These are phyloP conservation scores for Tipula vernalis DNA, from an alignment of 2,888 invertebrate genomes.

Conservation along the genomic window DNA sequence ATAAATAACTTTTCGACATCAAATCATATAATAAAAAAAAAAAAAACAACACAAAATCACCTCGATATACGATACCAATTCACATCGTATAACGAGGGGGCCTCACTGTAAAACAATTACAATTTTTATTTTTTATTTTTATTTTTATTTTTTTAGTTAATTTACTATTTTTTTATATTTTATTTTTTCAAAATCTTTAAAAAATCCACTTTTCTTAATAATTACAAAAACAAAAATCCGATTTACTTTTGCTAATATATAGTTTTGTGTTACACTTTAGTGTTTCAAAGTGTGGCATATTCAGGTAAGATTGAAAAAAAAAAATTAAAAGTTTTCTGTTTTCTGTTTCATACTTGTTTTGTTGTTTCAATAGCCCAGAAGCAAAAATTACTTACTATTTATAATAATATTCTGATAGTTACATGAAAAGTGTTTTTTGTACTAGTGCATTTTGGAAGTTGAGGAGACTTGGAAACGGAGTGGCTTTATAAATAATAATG, in stretches of 20 bases:
- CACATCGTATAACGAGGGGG: background rate
- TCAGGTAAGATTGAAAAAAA: constrained; percentile 59
- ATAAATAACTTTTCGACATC: no score
- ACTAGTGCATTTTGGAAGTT: background rate
- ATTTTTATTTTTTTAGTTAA: constrained; percentile 4
- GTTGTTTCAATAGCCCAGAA: background rate
- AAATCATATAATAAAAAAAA: no score
- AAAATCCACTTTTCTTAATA: background rate
- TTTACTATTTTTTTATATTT: background rate
- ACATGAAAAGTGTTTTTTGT: background rate
- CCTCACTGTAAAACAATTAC: background rate
- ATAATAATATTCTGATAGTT: background rate
- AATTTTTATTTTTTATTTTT: background rate
- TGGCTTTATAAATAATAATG: background rate
- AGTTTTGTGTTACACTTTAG: constrained; percentile 43
- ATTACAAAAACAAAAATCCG: background rate
- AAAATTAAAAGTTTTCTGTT: constrained; percentile 5
- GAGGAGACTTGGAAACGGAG: background rate
- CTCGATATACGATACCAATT: background rate
- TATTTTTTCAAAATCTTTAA: background rate
- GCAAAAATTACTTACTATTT: background rate
- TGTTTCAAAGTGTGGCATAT: constrained; percentile 94
- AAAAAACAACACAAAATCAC: no score
- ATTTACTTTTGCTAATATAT: constrained; percentile 23
- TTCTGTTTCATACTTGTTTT: constrained; percentile 5